A percentile compares a stretch with the other conserved stretches of the same genome.
Conservation (phyloP, 2,888 invertebrate species). For the Drosophila percnosoma region DNA sequence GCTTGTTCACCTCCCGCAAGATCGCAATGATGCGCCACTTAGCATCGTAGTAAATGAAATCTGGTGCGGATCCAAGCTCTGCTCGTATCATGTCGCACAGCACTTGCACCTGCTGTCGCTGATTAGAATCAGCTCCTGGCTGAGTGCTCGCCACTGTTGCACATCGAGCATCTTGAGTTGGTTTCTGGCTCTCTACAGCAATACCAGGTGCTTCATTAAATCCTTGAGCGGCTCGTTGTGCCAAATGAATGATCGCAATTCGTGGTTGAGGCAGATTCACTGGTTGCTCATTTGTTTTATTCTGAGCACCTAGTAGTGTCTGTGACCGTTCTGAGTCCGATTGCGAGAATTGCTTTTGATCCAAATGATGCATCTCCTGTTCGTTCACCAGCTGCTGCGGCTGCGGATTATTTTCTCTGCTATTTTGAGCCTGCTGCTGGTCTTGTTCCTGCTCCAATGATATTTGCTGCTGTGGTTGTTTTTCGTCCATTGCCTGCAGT, state of each 20-base stretch:
- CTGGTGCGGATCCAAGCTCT: conserved; percentile 62
- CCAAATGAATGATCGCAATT: conserved; percentile 10
- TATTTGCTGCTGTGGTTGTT: neutral
- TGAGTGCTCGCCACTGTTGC: neutral
- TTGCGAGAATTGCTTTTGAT: neutral
- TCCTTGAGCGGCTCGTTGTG: neutral
- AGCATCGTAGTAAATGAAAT: conserved; percentile 73
- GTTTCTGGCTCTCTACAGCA: neutral
- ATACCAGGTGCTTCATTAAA: neutral
- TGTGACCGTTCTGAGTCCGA: neutral
- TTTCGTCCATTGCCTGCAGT: neutral
- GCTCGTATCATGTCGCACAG: conserved; percentile 71
- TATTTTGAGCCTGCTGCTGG: neutral
- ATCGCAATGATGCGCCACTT: conserved; percentile 78
- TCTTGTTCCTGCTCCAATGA: neutral
- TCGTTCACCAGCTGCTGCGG: neutral
- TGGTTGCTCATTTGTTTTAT: neutral
- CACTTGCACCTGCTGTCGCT: conserved; percentile 55
- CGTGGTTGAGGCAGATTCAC: neutral
- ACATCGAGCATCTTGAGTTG: neutral
- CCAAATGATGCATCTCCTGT: neutral
- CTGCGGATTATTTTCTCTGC: neutral
- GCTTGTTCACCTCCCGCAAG: conserved; percentile 70
- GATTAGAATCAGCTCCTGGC: neutral
- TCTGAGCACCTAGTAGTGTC: neutral